Evolutionary conservation across 2,888 invertebrate species (phyloP), one percentile per base, ranked within the genome.

Genomic region (Notodonta dromedarius): DNA sequence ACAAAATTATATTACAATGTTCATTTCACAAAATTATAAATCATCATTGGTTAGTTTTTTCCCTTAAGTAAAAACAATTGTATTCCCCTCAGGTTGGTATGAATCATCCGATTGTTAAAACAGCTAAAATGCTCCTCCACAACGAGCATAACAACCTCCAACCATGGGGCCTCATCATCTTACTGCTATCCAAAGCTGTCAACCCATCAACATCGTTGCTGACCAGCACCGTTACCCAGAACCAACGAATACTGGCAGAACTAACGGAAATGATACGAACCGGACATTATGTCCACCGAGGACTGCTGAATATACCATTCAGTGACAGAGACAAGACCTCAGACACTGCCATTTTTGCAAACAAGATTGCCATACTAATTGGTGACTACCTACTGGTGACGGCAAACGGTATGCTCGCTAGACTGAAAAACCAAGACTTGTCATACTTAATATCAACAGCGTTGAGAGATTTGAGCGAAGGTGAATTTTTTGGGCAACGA

Each of bases 221-320:
- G 94, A 67, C 95, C 88, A 80, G 90, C 94, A 89, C 94, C 88
- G 80, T 95, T 81, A 86, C 95, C 0, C 87, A 93, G 66, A 87
- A 90, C 65, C 96, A 93, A 76, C 73, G 94, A 65, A 88, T 91
- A 74, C 83, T 94, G 0, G 94, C 94, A 0, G 94, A 98, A 90
- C 95, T 98, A 14, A 97, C 97, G 0, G 98, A 98, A 93, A 97
- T 98, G 96, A 97, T 98, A 65, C 94, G 97, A 70, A 97, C 97
- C 0, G 97, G 97, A 59, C 96, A 97, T 81, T 94, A 97, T 53
- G 95, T 98, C 12, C 98, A 98, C 85, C 94, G 95, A 86, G 96
- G 94, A 2, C 66, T 94, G 7, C 73, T 94, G n/a, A 94, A 94
- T 69, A 85, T 93, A 70, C 83, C 89, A 0, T 60, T 79, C 2